Base-by-base conservation (phyloP, 2,888 invertebrate genomes). In the Drosophila niveifrons region DNA sequence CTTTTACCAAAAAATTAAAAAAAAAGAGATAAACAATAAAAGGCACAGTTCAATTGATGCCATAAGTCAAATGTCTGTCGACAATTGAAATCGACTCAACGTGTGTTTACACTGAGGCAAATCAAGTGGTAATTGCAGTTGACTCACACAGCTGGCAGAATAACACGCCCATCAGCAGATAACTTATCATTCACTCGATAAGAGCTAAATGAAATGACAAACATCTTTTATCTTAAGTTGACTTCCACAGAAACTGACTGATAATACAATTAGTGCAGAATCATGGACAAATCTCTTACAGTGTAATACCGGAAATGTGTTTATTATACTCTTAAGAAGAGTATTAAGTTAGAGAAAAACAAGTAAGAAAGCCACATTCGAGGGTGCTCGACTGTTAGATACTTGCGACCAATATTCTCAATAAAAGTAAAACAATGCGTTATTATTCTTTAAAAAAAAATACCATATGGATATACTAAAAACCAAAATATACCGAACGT, bases 61-160 rank as follows among this genome's bases (percentile, higher is more conserved):
- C 80, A 69, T 58, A 65, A 74, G 72, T 72, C 74, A 56, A 58
- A 47, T 51, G 66, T 57, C 78, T 62, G 44, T 43, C 62, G 41
- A 61, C 56, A 65, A 61, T 48, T 62, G 41, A 70, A 57, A 61
- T 23, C 46, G 29, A 59, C 18, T 28, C 46, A 43, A n/a, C n/a
- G 18, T 43, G 9, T 43, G 15, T 52, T 55, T 58, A 15, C 59
- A 61, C 67, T 72, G 57, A 11, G 3, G 44, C 18, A 58, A 58
- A 55, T 23, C 9, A 6, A n/a, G 36, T 46, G 10, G 0, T 8
- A 17, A 10, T 3, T 10, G 3, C 13, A 41, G 39, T 8, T 62
- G 53, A 62, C 3, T 58, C 72, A 71, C n/a, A 28, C 17, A 18
- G 7, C 1, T 6, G 18, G 15, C 15, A n/a, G 8, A 41, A 51